Evolutionary conservation across 2,113 vertebrate genomes (phyloP), one percentile per base, ranked within the genome.

Genomic region (Paracanthobrama guichenoti): DNA sequence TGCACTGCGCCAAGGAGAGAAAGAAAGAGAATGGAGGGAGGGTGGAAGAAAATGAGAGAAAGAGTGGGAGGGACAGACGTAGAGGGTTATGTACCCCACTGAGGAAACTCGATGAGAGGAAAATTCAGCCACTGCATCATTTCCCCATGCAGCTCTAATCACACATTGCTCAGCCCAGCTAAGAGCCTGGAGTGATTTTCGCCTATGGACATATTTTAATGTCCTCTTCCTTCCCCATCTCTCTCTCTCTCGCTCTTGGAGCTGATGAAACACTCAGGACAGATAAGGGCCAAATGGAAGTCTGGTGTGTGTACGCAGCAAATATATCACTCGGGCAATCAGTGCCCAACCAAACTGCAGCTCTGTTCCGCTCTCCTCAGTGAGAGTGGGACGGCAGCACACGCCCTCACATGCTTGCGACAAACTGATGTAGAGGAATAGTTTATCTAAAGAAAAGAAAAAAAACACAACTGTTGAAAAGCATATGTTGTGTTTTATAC

Each of bases 1-100:
- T 94, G 94, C 94, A 94, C 93, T 94, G 94, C 93, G 89, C 92
- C 93, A 94, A 94, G 91, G 90, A 93, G 92, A 93, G 84, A 60
- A 62, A 59, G 86, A 31, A 69, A 46, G 57, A 66, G 74, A 77
- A 72, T 53, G 42, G 79, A 76, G 42, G 64, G 26, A 66, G 79
- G 11, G 60, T 22, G 82, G 81, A 85, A 81, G 86, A 55, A 81
- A 79, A 86, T 79, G 73, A 46, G 64, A 64, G 48, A 59, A 72
- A 62, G 79, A 42, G 62, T 71, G 89, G 50, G 78, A 42, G 60
- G 80, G 55, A 60, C 69, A 50, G 50, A 78, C 59, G 72, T 79
- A 77, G 82, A 85, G 85, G 69, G 81, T 69, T 84, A 81, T 66
- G 62, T 84, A 72, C 66, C 55, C 82, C 77, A 84, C 44, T 50